These are phyloP conservation scores for Calyptommatus sinebrachiatus DNA, from an alignment of 2,113 vertebrate species.

Conservation along the genomic window DNA sequence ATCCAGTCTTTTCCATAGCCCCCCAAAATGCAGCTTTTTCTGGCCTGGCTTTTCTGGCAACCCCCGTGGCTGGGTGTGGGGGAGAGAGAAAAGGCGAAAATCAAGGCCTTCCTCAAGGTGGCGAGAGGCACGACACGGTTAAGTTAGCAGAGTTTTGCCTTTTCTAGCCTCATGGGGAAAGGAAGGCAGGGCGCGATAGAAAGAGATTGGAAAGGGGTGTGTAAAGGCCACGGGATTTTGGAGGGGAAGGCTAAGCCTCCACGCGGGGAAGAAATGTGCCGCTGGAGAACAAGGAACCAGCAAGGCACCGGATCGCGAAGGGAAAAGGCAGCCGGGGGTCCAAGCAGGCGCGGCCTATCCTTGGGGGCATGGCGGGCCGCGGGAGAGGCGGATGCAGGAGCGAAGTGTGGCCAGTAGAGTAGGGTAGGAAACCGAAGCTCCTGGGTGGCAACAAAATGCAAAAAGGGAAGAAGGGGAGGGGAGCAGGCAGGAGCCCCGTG, in stretches of 20 bases:
- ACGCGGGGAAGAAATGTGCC: too few species aligned
- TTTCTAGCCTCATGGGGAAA: background rate
- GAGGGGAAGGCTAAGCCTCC: too few species aligned
- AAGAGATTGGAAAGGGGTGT: constrained; percentile 2
- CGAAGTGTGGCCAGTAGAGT: constrained; percentile 26
- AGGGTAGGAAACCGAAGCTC: constrained; percentile 1
- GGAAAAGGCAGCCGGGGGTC: constrained; percentile 1
- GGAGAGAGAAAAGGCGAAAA: background rate
- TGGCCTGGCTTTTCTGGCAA: too few species aligned
- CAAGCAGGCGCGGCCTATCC: constrained; percentile 2
- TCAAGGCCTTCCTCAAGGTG: background rate
- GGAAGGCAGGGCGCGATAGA: background rate
- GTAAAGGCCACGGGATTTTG: background rate
- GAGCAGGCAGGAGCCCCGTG: constrained; percentile 6
- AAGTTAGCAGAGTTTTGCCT: background rate
- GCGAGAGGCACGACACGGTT: background rate
- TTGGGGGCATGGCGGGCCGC: constrained; percentile 48
- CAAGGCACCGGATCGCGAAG: constrained; percentile 44
- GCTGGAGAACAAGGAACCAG: background rate
- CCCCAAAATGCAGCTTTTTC: too few species aligned
- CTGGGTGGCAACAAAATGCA: background rate
- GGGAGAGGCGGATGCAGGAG: constrained; percentile 27
- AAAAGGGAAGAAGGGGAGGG: background rate
- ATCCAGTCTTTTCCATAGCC: too few species aligned
- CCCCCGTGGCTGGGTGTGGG: too few species aligned